Evolutionary conservation across 2,888 invertebrate genomes (phyloP).

Genomic region (Leucoptera coffeella): DNA sequence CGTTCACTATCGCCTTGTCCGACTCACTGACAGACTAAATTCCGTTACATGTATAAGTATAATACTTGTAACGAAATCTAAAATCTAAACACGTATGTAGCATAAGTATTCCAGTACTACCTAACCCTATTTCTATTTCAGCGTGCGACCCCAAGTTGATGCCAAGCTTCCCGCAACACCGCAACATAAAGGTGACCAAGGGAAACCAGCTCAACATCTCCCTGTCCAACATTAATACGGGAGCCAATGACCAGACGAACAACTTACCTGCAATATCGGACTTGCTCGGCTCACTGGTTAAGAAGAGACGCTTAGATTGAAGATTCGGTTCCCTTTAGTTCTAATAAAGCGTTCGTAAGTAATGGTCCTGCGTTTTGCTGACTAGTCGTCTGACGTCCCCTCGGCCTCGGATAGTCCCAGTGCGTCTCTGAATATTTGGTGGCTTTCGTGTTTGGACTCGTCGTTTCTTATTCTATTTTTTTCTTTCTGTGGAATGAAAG

Average conservation of each 20-base stretch:
- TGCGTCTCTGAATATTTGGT: slow-evolving; percentile 35
- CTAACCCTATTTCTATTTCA: no score
- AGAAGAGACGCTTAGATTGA: slow-evolving; percentile 71
- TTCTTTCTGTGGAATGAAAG: slow-evolving; percentile 23
- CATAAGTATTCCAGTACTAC: no score
- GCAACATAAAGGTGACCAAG: slow-evolving; percentile 66
- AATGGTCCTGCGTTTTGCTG: slow-evolving; percentile 2
- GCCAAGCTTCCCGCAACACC: slow-evolving; percentile 97
- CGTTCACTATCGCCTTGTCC: no score
- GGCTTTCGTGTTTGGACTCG: slow-evolving; percentile 17
- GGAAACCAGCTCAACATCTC: slow-evolving; percentile 38
- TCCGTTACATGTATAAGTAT: no score
- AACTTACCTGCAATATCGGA: slow-evolving; percentile 77
- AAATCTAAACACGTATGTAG: no score
- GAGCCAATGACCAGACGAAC: slow-evolving; percentile 65
- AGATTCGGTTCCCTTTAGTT: not conserved
- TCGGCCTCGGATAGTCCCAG: slow-evolving; percentile 39
- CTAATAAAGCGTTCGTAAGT: not conserved
- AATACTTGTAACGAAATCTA: no score
- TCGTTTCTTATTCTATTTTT: slow-evolving; percentile 28
- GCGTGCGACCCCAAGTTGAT: slow-evolving; percentile 95
- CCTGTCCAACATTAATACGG: slow-evolving; percentile 45
- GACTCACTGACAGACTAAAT: no score
- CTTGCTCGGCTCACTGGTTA: slow-evolving; percentile 73
- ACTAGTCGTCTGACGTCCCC: slow-evolving; percentile 33